Evolutionary conservation across 2,888 invertebrate species (phyloP).

Genomic region (Eristalis pertinax): DNA sequence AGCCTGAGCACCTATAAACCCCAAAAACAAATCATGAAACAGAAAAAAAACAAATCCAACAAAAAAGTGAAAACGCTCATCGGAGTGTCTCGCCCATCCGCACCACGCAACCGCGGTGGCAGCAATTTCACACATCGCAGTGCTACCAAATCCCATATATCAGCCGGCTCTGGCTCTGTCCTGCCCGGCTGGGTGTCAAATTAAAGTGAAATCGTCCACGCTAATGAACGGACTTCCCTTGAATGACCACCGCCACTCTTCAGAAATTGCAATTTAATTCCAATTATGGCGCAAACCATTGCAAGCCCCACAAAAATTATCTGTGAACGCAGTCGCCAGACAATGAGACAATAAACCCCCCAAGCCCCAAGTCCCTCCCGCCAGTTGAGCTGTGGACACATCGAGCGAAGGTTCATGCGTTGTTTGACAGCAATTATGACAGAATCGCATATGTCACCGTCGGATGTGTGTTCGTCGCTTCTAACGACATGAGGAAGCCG

Average conservation of each 20-base stretch:
- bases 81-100: neutral
- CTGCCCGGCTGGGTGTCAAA: neutral
- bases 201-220: neutral
- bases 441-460: neutral
- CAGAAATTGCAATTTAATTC: neutral
- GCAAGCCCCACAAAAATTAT: neutral
- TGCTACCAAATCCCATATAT: neutral
- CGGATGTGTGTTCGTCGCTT: neutral
- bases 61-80: neutral
- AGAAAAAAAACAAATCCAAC: neutral
- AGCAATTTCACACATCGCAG: neutral
- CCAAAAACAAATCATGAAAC: neutral
- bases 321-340: neutral
- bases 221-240: neutral
- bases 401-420: too few relatives aligned
- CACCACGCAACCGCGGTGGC: neutral
- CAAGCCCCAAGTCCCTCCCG: too few relatives aligned
- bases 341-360: neutral
- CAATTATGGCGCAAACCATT: neutral
- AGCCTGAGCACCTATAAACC: neutral
- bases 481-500: neutral
- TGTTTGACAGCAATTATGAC: neutral
- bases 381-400: neutral
- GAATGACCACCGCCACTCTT: neutral
- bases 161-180: neutral